Percentiles rank a stretch among this genome's conserved stretches.
phyloP scores from a whole-genome alignment of 2,888 invertebrate genomes.

The Eilema depressum region DNA sequence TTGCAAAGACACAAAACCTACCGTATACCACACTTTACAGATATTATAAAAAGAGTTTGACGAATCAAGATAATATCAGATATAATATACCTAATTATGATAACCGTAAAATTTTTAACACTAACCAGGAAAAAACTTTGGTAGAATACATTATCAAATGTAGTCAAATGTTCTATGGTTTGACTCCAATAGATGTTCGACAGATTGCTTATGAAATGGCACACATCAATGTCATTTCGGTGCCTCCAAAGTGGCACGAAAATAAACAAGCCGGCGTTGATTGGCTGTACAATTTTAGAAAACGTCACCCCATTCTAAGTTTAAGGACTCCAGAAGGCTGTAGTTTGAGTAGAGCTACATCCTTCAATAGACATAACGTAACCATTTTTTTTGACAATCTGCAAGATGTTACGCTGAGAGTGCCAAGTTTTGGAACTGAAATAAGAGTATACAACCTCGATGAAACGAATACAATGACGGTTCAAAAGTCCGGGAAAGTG shows the following conservation, averaged over 20 bases:
- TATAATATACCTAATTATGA: slow-evolving; percentile 12
- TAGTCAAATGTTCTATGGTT: slow-evolving; percentile 26
- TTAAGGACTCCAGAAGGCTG: slow-evolving; percentile 37
- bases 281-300: slow-evolving; percentile 37
- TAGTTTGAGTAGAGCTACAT: slow-evolving; percentile 43
- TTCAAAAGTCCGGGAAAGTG: background rate
- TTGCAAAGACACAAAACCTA: slow-evolving; percentile 17
- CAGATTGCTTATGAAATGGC: slow-evolving; percentile 33
- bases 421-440: background rate
- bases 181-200: slow-evolving; percentile 29
- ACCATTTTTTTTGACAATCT: slow-evolving; percentile 18
- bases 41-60: slow-evolving; percentile 22
- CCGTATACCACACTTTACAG: slow-evolving; percentile 30
- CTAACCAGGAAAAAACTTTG: slow-evolving; percentile 15
- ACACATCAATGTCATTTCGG: slow-evolving; percentile 23
- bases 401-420: background rate
- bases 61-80: background rate
- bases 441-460: background rate
- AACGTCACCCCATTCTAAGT: slow-evolving; percentile 29
- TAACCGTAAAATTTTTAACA: slow-evolving; percentile 4
- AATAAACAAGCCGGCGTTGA: slow-evolving; percentile 39
- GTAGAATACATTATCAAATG: slow-evolving; percentile 29
- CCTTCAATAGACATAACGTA: slow-evolving; percentile 40
- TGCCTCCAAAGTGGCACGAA: slow-evolving; percentile 43
- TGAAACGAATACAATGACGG: slow-evolving; percentile 9